These are phyloP conservation scores for Sebastes oblongus DNA, from an alignment of 2,797 vertebrate genomes.

Conservation along the genomic window DNA sequence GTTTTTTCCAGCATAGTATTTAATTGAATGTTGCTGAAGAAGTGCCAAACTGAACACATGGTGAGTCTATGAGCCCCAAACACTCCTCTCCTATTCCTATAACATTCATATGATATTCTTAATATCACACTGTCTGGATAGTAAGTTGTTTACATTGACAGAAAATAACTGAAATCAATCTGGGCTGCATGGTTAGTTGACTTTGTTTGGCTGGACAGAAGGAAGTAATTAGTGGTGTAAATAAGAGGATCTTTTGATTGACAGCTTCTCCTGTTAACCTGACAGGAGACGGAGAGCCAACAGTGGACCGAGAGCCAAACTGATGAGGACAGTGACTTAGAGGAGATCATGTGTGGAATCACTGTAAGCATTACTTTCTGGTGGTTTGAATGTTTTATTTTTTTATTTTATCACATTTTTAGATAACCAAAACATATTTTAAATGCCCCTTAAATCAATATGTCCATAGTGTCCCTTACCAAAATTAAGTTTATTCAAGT, in stretches of 20 bases:
- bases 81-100: neutral
- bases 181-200: neutral
- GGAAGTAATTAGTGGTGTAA: conserved; percentile 2
- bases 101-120: neutral
- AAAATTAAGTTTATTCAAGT: too few relatives aligned
- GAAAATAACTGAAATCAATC: neutral
- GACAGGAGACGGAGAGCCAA: conserved; percentile 87
- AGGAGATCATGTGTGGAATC: conserved; percentile 86
- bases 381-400: neutral
- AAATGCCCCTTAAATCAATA: too few relatives aligned
- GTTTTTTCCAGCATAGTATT: conserved; percentile 5
- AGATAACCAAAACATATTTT: neutral
- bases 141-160: neutral
- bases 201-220: conserved; percentile 11
- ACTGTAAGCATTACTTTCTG: conserved; percentile 74
- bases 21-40: conserved; percentile 28
- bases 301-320: conserved; percentile 87
- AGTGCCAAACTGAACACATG: conserved; percentile 59
- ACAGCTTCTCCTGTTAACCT: conserved; percentile 22
- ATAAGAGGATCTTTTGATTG: conserved; percentile 17
- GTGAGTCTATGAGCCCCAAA: conserved; percentile 48
- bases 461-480: too few relatives aligned
- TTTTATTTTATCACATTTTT: neutral
- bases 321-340: conserved; percentile 89
- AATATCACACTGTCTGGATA: neutral